Conservation (phyloP, 2,888 invertebrate species). For the Drosophila nr. medialis region DNA sequence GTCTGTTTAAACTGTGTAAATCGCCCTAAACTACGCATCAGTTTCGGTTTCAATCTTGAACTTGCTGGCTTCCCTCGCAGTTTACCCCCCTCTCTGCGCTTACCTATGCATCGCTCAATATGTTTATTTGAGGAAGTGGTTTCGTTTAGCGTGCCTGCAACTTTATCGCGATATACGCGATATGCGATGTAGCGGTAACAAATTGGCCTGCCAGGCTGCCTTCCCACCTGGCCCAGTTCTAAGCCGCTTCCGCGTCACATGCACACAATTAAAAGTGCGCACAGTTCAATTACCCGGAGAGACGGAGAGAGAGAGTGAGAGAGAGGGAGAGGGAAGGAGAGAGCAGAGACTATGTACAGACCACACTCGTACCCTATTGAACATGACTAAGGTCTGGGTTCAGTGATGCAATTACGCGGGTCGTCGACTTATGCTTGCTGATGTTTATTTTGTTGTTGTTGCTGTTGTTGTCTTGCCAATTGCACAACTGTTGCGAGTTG, state of each 20-base stretch:
- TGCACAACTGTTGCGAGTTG: conserved; percentile 68
- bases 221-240: conserved; percentile 70
- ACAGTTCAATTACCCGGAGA: conserved; percentile 69
- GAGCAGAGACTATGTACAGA: conserved; percentile 3
- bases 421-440: conserved; percentile 57
- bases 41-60: conserved; percentile 80
- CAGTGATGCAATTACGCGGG: conserved; percentile 69
- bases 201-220: conserved; percentile 53
- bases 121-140: conserved; percentile 71
- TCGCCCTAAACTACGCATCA: conserved; percentile 82
- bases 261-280: conserved; percentile 72
- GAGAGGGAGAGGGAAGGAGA: not conserved
- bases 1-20: conserved; percentile 82
- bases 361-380: conserved; percentile 35
- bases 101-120: conserved; percentile 31
- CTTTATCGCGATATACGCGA: conserved; percentile 74
- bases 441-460: conserved; percentile 34
- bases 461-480: conserved; percentile 33
- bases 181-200: conserved; percentile 73
- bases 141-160: conserved; percentile 70
- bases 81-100: not conserved
- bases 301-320: not conserved
- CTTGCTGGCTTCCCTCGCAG: conserved; percentile 32
- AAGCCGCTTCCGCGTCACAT: conserved; percentile 64
- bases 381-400: conserved; percentile 17